A percentile compares a stretch with the other conserved stretches of the same genome.
Evolutionary conservation across 2,888 invertebrate genomes (phyloP).

Genomic region (Heliconius charithonia): DNA sequence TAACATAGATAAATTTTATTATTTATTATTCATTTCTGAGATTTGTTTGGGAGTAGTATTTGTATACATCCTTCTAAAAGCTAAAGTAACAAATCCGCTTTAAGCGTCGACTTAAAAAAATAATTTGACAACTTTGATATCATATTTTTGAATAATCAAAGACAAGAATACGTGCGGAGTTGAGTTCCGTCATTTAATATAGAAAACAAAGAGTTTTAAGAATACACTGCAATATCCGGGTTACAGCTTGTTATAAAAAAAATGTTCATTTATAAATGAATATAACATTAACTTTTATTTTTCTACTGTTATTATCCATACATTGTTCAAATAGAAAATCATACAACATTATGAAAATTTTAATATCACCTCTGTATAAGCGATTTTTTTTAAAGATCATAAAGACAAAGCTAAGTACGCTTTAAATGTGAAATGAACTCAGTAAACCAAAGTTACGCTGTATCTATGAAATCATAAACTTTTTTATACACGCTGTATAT

Average conservation of each 20-base stretch:
- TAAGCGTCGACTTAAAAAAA: not conserved
- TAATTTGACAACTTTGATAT: too few species aligned
- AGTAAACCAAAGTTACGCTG: not conserved
- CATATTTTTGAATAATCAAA: too few species aligned
- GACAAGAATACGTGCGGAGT: too few species aligned
- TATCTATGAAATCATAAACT: not conserved
- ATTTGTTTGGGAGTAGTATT: not conserved
- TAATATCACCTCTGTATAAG: not conserved
- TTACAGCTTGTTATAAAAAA: too few species aligned
- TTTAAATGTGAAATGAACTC: constrained; percentile 25
- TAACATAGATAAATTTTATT: too few species aligned
- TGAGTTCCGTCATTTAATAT: too few species aligned
- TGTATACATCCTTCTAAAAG: not conserved
- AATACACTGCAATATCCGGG: too few species aligned
- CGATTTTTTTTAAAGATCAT: constrained; percentile 17
- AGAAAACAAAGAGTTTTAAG: too few species aligned
- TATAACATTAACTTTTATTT: too few species aligned
- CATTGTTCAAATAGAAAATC: not conserved
- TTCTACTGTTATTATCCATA: too few species aligned
- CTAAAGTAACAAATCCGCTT: not conserved
- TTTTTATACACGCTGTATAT: not conserved
- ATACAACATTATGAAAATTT: not conserved
- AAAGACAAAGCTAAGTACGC: constrained; percentile 12
- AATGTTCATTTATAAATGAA: too few species aligned
- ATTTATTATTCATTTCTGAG: too few species aligned